Evolutionary conservation across 2,888 invertebrate species (phyloP).

Genomic region (Antitype chi): DNA sequence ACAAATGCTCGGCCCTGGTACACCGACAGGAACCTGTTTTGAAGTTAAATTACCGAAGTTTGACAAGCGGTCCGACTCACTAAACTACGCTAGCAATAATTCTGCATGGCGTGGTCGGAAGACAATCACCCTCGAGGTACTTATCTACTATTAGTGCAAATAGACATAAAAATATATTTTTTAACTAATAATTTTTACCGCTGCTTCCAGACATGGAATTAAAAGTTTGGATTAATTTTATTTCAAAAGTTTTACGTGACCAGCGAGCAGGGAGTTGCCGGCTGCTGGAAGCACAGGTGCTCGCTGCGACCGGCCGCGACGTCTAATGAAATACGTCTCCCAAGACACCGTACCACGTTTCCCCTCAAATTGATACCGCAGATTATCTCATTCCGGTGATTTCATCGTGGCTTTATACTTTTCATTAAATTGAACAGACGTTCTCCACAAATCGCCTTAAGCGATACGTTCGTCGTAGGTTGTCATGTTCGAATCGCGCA

Average conservation of each 20-base stretch:
- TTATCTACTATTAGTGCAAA: conserved; percentile 69
- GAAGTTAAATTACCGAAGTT: conserved; percentile 91
- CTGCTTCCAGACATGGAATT: conserved; percentile 53
- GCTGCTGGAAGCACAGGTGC: conserved; percentile 75
- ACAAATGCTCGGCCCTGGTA: conserved; percentile 80
- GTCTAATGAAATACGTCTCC: conserved; percentile 86
- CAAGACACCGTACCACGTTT: conserved; percentile 78
- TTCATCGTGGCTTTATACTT: conserved; percentile 83
- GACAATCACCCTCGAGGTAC: conserved; percentile 79
- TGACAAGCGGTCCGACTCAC: conserved; percentile 87
- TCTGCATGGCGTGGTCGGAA: conserved; percentile 81
- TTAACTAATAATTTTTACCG: conserved; percentile 14
- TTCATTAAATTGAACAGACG: conserved; percentile 85
- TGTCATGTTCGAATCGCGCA: conserved; percentile 62
- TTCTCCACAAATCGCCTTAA: conserved; percentile 79
- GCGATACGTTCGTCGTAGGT: conserved; percentile 66
- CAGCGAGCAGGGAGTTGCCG: conserved; percentile 42
- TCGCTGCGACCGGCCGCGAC: conserved; percentile 68
- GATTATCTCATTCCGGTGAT: conserved; percentile 85
- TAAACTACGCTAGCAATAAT: conserved; percentile 88
- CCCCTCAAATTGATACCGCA: conserved; percentile 86
- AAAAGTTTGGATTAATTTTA: conserved; percentile 60
- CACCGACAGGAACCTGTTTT: conserved; percentile 86
- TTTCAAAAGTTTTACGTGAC: conserved; percentile 63
- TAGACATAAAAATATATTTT: conserved; percentile 59